Conservation (phyloP, 2,888 invertebrate species). For the Cosmia trapezina region DNA sequence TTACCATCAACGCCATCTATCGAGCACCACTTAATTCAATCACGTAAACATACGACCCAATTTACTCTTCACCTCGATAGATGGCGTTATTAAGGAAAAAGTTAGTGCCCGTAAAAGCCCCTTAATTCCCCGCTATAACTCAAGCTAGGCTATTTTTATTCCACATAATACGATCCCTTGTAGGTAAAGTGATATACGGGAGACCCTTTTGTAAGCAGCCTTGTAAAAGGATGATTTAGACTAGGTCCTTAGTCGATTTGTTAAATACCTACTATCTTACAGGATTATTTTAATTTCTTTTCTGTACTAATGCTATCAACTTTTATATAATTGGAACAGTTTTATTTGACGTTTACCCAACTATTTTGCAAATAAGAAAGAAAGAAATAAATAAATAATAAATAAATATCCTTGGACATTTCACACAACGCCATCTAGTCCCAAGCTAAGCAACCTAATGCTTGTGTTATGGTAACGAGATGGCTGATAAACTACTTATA, state of each 20-base stretch:
- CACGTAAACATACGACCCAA: conserved; percentile 36
- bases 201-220: conserved; percentile 31
- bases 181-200: conserved; percentile 53
- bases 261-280: conserved; percentile 9
- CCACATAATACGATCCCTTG: conserved; percentile 47
- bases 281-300: conserved; percentile 13
- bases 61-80: conserved; percentile 43
- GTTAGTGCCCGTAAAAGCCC: conserved; percentile 51
- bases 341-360: too few relatives aligned
- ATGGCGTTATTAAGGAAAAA: conserved; percentile 55
- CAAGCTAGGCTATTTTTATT: conserved; percentile 59
- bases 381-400: too few relatives aligned
- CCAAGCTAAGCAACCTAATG: too few relatives aligned
- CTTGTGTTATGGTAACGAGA: too few relatives aligned
- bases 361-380: too few relatives aligned
- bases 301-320: too few relatives aligned
- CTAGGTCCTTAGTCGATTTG: conserved; percentile 13
- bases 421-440: too few relatives aligned
- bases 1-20: conserved; percentile 35
- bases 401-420: too few relatives aligned
- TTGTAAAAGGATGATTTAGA: conserved; percentile 27
- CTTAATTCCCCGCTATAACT: conserved; percentile 55
- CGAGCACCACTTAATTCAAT: conserved; percentile 30
- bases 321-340: too few relatives aligned
- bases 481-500: too few relatives aligned